Percentiles rank a stretch among this genome's conserved stretches.
Evolutionary conservation across 2,113 vertebrate species (phyloP).

Genomic region (Charadrius vociferus): DNA sequence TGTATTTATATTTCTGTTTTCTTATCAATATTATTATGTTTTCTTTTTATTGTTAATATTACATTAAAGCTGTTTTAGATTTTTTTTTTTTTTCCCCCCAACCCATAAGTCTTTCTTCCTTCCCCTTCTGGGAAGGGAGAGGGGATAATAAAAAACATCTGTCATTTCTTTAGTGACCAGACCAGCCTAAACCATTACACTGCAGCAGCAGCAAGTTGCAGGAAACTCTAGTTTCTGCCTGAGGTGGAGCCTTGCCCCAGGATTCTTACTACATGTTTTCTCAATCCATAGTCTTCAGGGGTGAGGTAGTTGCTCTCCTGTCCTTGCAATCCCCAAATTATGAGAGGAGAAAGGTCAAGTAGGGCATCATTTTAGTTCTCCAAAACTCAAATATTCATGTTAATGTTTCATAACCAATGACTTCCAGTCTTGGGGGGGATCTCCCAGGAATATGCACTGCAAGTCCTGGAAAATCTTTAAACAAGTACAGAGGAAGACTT

Average conservation of each 20-base stretch:
- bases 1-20: background rate
- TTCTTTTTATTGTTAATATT: background rate
- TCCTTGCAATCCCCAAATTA: background rate
- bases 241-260: background rate
- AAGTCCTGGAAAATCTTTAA: background rate
- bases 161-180: background rate
- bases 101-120: background rate
- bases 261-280: background rate
- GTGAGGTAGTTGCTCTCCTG: background rate
- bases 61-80: background rate
- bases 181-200: background rate
- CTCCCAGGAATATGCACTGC: background rate
- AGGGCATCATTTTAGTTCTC: background rate
- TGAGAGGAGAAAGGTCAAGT: background rate
- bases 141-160: background rate
- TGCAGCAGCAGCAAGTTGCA: background rate
- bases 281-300: background rate
- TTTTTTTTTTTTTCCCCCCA: background rate
- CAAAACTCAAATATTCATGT: background rate
- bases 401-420: background rate
- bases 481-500: background rate
- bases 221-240: background rate
- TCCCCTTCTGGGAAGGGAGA: background rate
- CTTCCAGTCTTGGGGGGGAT: background rate
- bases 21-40: background rate